A percentile compares a stretch with the other conserved stretches of the same genome.
Evolutionary conservation across 2,113 vertebrate species (phyloP).

Genomic region (Entelurus aequoreus): DNA sequence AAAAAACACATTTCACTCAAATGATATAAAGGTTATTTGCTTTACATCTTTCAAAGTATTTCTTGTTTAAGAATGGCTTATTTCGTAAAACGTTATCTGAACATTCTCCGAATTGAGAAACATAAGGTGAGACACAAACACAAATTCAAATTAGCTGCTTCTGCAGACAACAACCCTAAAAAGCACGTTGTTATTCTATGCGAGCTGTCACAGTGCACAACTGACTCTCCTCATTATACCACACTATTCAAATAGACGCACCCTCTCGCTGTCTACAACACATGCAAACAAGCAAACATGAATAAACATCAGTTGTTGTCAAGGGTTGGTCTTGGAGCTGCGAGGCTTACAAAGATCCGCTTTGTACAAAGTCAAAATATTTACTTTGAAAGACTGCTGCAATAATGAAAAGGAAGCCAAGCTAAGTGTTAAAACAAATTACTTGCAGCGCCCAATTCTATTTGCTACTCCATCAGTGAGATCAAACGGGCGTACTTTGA

Average conservation of each 20-base stretch:
- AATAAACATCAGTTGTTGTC: slow-evolving; percentile 69
- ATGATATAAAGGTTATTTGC: too few relatives aligned
- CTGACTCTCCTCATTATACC: slow-evolving; percentile 67
- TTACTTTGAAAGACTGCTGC: slow-evolving; percentile 71
- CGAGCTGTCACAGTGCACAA: slow-evolving; percentile 62
- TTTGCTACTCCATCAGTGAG: slow-evolving; percentile 73
- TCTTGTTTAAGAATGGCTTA: slow-evolving; percentile 1
- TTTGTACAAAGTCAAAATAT: slow-evolving; percentile 73
- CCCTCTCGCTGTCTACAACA: slow-evolving; percentile 61
- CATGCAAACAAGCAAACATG: slow-evolving; percentile 68
- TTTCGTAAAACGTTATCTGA: slow-evolving; percentile 9
- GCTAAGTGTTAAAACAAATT: slow-evolving; percentile 76
- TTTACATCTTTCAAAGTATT: slow-evolving; percentile 4
- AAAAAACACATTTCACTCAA: background rate
- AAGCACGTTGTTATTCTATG: slow-evolving; percentile 67
- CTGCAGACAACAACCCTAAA: slow-evolving; percentile 46
- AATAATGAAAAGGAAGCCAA: slow-evolving; percentile 73
- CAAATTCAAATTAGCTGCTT: slow-evolving; percentile 44
- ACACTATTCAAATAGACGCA: slow-evolving; percentile 62
- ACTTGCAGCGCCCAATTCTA: slow-evolving; percentile 70
- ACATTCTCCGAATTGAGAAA: slow-evolving; percentile 31
- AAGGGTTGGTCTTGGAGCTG: slow-evolving; percentile 59
- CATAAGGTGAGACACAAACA: slow-evolving; percentile 38
- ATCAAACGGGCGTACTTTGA: slow-evolving; percentile 71
- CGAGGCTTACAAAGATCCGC: slow-evolving; percentile 61